Evolutionary conservation across 2,888 invertebrate genomes (phyloP), one percentile per base, ranked within the genome.

Genomic region (Drosophila neotestacea): DNA sequence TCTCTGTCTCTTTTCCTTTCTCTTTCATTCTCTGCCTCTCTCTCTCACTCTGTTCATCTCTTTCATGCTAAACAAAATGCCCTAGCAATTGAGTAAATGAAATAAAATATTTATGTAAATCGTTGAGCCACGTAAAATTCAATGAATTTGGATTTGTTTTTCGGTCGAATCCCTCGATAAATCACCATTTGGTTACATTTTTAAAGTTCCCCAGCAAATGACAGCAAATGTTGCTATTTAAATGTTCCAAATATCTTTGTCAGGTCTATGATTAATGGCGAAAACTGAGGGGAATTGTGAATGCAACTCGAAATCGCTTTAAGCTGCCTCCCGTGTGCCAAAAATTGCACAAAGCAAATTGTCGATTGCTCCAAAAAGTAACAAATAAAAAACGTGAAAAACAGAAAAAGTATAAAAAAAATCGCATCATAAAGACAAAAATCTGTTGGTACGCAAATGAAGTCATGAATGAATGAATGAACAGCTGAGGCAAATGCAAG

Each of bases 21-120:
- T 60, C n/a, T n/a, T 27, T 27, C 13, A 30, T 7, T 36, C 9
- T 7, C 34, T 36, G 6, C 61, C 32, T 6, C 9, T 51, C 2
- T 39, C 36, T 60, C 16, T 16, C 5, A 30, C 13, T 10, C 6
- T n/a, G 6, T 11, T 22, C 1, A 13, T 51, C 51, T 16, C 56
- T 63, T 38, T 73, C 32, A 34, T 10, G 22, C 63, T 7, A 2
- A 16, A 9, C n/a, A 32, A 48, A 42, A 52, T 34, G 38, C 34
- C 41, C 41, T 16, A 41, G 47, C 62, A 61, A 63, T 66, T 56
- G 73, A 56, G 69, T 56, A 82, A 85, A 79, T 85, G 69, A 78
- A 80, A 85, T 87, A 69, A 68, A 87, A 80, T 76, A 85, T 85
- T 59, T 59, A 85, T 87, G 82, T 44, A 76, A 87, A 80, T 79